These are phyloP conservation scores for Melozone crissalis DNA, from an alignment of 2,113 vertebrate genomes.

Conservation along the genomic window DNA sequence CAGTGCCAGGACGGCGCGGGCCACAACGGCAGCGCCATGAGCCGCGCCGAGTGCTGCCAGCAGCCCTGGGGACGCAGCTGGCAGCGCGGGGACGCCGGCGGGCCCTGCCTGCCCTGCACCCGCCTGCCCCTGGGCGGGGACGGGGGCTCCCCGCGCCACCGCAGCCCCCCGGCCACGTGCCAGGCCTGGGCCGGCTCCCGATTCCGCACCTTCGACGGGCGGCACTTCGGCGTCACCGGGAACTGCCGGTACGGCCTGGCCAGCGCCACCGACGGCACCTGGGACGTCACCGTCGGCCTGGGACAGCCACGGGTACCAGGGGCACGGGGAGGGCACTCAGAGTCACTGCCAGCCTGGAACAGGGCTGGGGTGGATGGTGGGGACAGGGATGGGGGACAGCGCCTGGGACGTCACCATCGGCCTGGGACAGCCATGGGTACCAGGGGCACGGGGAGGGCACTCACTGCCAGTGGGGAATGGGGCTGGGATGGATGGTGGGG, in stretches of 20 bases:
- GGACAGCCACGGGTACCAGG: conserved; percentile 72
- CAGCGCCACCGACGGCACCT: conserved; percentile 77
- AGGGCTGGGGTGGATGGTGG: rapidly evolving
- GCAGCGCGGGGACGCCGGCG: neutral
- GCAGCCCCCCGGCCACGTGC: conserved; percentile 77
- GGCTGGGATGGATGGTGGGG: neutral
- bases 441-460: too few relatives aligned
- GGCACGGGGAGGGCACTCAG: rapidly evolving
- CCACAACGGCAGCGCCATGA: conserved; percentile 75
- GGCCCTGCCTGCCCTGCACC: conserved; percentile 78
- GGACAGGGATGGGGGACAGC: conserved; percentile 55
- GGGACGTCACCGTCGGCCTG: conserved; percentile 77
- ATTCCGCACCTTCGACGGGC: conserved; percentile 85
- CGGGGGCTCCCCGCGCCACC: neutral
- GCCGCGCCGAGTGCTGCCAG: conserved; percentile 84
- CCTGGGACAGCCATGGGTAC: conserved; percentile 72
- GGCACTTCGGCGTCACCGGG: conserved; percentile 85
- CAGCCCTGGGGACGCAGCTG: conserved; percentile 85
- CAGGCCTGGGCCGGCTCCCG: conserved; percentile 85
- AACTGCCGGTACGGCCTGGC: conserved; percentile 85
- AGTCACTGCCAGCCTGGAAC: rapidly evolving
- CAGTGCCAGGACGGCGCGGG: conserved; percentile 75
- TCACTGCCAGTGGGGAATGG: rapidly evolving
- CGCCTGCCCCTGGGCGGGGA: conserved; percentile 59
- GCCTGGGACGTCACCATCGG: conserved; percentile 82